Percentiles rank a stretch among this genome's conserved stretches.
phyloP scores from a whole-genome alignment of 2,888 invertebrate species.

The Disparrhopalites patrizii region DNA sequence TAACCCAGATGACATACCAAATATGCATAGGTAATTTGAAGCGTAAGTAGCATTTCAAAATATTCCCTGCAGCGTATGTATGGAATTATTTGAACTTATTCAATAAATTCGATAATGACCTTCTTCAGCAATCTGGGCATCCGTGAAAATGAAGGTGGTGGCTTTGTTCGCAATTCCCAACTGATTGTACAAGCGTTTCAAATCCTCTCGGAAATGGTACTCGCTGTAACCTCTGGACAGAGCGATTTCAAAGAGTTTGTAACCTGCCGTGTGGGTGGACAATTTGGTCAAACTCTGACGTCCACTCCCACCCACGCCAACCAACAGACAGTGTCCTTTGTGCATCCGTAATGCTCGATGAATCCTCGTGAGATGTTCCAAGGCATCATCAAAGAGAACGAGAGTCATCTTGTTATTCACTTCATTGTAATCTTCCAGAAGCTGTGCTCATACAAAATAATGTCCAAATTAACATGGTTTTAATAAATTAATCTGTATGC shows the following conservation, averaged over 20 bases:
- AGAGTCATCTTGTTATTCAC: constrained; percentile 66
- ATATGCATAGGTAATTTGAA: too few species aligned
- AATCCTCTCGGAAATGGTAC: constrained; percentile 75
- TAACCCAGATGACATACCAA: not conserved
- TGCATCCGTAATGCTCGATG: constrained; percentile 80
- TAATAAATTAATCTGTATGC: not conserved
- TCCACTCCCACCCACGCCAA: constrained; percentile 86
- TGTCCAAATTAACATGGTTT: not conserved
- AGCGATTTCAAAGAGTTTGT: constrained; percentile 72
- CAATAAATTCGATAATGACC: constrained; percentile 48
- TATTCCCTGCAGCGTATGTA: too few species aligned
- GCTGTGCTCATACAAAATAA: constrained; percentile 54
- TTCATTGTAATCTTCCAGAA: constrained; percentile 80
- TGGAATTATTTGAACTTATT: too few species aligned
- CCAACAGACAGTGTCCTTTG: constrained; percentile 75
- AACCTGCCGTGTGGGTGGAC: constrained; percentile 71
- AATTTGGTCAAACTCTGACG: constrained; percentile 76
- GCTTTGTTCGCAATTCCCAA: constrained; percentile 75
- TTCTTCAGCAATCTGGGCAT: constrained; percentile 64
- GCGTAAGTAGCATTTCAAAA: too few species aligned
- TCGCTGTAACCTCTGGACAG: constrained; percentile 84
- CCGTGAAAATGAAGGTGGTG: constrained; percentile 69
- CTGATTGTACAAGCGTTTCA: constrained; percentile 71
- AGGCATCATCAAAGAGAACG: constrained; percentile 84
- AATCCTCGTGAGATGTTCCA: constrained; percentile 83